Conservation (phyloP, 2,797 vertebrate species). For the Aldrovandia affinis region DNA sequence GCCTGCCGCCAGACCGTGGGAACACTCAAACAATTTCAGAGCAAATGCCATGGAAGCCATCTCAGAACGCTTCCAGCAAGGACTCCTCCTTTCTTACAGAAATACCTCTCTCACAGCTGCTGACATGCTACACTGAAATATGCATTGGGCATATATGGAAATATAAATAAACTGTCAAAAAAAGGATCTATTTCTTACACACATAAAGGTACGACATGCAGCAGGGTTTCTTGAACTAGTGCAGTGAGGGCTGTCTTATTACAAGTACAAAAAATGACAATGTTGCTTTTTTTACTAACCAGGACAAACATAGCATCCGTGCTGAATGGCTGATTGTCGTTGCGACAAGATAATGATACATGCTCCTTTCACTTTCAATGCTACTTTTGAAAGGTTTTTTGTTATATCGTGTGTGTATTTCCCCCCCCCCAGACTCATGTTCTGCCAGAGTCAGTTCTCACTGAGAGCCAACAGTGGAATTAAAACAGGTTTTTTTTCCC, state of each 20-base stretch:
- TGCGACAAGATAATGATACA: too few relatives aligned
- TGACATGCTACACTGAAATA: neutral
- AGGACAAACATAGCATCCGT: neutral
- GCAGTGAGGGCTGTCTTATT: neutral
- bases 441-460: neutral
- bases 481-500: neutral
- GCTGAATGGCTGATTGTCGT: neutral
- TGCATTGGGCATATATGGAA: neutral
- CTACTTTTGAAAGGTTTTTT: neutral
- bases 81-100: neutral
- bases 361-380: too few relatives aligned
- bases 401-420: neutral
- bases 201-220: neutral
- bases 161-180: neutral
- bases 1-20: constrained; percentile 25
- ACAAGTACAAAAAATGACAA: neutral
- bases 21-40: constrained; percentile 22
- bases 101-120: neutral
- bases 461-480: neutral
- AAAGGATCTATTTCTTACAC: neutral
- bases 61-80: constrained; percentile 8
- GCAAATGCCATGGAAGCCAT: constrained; percentile 15
- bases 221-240: neutral
- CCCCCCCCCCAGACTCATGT: neutral
- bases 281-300: neutral